These are phyloP conservation scores for Montipora capricornis DNA, from an alignment of 64 coral and sea anemone genomes.

Conservation along the genomic window DNA sequence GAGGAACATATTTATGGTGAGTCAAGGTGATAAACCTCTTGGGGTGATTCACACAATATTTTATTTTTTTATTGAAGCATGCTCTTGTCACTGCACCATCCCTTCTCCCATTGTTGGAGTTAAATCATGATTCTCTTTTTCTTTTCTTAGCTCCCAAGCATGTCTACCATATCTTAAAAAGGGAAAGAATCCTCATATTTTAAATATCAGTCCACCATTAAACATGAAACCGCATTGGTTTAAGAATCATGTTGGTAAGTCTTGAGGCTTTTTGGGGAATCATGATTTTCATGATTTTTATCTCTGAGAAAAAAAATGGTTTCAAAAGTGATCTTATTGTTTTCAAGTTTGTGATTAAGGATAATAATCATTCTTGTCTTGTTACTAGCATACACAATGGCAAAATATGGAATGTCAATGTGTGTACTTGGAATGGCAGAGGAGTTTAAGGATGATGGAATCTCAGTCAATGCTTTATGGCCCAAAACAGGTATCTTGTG, in stretches of 20 bases:
- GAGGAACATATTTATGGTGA: slow-evolving; percentile 96
- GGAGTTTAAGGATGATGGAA: slow-evolving; percentile 93
- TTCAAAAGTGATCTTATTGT: no score
- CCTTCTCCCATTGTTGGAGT: no score
- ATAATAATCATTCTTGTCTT: neutral
- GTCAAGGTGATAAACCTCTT: neutral
- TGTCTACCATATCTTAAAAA: slow-evolving; percentile 93
- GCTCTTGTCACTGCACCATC: no score
- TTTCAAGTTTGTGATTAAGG: neutral
- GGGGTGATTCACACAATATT: no score
- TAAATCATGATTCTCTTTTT: neutral
- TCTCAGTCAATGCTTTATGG: slow-evolving; percentile 97
- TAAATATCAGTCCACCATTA: slow-evolving; percentile 93
- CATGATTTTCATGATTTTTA: no score
- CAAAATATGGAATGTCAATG: slow-evolving; percentile 97
- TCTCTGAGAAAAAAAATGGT: no score
- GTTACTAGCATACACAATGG: slow-evolving; percentile 93
- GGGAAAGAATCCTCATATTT: slow-evolving; percentile 92
- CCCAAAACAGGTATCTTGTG: slow-evolving; percentile 84
- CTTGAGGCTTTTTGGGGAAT: neutral
- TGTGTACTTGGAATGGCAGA: slow-evolving; percentile 98
- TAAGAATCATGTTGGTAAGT: slow-evolving; percentile 94
- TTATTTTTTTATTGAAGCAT: no score
- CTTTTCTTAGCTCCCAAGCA: slow-evolving; percentile 74
- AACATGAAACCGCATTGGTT: slow-evolving; percentile 90